phyloP scores from a whole-genome alignment of 2,888 invertebrate genomes.

The Petrolisthes cinctipes region DNA sequence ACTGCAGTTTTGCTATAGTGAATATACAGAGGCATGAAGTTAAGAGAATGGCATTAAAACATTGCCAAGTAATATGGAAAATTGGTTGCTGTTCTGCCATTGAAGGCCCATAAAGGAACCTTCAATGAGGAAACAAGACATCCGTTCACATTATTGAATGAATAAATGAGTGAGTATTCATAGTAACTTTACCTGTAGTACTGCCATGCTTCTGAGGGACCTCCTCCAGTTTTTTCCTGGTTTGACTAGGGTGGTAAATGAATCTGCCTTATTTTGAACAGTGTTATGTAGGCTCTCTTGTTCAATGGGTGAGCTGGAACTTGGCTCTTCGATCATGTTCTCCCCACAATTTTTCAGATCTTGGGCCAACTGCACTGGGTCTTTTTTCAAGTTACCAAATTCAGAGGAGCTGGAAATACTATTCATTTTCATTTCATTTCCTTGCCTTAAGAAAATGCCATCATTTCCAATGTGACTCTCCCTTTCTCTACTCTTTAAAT shows the following conservation, averaged over 20 bases:
- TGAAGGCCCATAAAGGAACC: background rate
- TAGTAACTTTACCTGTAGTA: slow-evolving; percentile 7
- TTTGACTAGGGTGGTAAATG: slow-evolving; percentile 2
- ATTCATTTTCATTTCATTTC: too few species aligned
- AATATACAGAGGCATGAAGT: too few species aligned
- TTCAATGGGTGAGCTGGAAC: too few species aligned
- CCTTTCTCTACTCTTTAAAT: too few species aligned
- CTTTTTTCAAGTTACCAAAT: too few species aligned
- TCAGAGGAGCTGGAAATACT: too few species aligned
- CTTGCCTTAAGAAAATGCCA: too few species aligned
- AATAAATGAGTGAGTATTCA: background rate
- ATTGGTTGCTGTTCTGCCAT: background rate
- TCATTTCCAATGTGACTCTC: too few species aligned
- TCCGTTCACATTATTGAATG: background rate
- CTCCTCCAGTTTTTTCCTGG: slow-evolving; percentile 37
- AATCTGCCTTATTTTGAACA: background rate
- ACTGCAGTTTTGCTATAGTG: too few species aligned
- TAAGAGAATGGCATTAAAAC: background rate
- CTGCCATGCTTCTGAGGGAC: slow-evolving; percentile 5
- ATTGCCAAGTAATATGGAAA: background rate
- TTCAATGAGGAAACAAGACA: background rate
- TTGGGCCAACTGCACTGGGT: too few species aligned
- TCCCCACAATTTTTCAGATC: too few species aligned
- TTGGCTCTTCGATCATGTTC: too few species aligned
- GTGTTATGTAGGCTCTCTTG: background rate